Percentiles rank a stretch among this genome's conserved stretches.
Evolutionary conservation across 2,888 invertebrate genomes (phyloP).

Genomic region (Eupithecia insigniata): DNA sequence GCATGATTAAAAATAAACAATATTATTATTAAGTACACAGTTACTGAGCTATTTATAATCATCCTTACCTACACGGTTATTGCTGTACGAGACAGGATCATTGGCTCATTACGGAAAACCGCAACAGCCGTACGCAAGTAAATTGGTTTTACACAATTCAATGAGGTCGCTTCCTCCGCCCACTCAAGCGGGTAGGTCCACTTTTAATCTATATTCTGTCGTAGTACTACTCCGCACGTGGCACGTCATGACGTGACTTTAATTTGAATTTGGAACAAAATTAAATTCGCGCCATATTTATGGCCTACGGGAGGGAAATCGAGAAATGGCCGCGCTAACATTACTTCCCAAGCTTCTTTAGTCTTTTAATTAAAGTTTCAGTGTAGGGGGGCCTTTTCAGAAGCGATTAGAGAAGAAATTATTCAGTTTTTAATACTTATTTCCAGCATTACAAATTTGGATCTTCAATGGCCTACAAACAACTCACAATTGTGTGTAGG

Average conservation of each 20-base stretch:
- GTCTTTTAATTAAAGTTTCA: slow-evolving; percentile 38
- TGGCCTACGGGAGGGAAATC: slow-evolving; percentile 73
- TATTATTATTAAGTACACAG: neutral
- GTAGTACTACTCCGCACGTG: slow-evolving; percentile 67
- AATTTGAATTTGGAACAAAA: slow-evolving; percentile 79
- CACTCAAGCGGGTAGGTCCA: slow-evolving; percentile 34
- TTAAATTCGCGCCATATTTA: slow-evolving; percentile 80
- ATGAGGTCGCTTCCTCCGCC: slow-evolving; percentile 35
- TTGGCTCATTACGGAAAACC: slow-evolving; percentile 29
- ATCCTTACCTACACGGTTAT: neutral
- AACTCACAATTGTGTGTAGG: no score
- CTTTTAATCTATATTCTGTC: slow-evolving; percentile 62
- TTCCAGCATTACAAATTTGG: neutral
- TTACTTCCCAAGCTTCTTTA: slow-evolving; percentile 49
- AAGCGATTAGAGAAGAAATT: neutral
- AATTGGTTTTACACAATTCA: slow-evolving; percentile 41
- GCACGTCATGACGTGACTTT: slow-evolving; percentile 74
- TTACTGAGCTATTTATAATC: neutral
- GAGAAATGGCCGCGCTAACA: slow-evolving; percentile 53
- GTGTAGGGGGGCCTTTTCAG: neutral
- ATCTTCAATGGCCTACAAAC: neutral
- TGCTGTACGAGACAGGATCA: slow-evolving; percentile 18
- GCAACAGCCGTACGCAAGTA: slow-evolving; percentile 24
- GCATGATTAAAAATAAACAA: no score
- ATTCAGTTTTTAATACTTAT: neutral